Evolutionary conservation across 2,888 invertebrate genomes (phyloP).

Genomic region (Oligia strigilis): DNA sequence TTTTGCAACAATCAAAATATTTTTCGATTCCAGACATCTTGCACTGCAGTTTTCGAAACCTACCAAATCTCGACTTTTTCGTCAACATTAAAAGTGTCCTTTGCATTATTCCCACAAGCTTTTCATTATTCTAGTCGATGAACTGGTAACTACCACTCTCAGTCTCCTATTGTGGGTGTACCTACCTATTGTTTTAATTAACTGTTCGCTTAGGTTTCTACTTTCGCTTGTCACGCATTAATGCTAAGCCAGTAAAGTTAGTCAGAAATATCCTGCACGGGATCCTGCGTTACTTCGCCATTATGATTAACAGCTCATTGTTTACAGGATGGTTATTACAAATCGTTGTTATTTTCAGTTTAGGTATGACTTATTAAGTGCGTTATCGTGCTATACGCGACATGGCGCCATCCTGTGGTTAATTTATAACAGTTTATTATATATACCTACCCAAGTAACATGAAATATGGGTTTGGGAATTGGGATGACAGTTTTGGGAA

Average conservation of each 20-base stretch:
- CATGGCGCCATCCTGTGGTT: neutral
- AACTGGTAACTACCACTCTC: constrained; percentile 6
- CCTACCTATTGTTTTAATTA: neutral
- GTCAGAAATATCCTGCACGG: neutral
- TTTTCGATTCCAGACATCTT: neutral
- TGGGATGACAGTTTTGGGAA: neutral
- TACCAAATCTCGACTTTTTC: neutral
- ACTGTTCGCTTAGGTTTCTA: constrained; percentile 14
- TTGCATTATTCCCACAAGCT: neutral
- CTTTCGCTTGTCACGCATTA: constrained; percentile 42
- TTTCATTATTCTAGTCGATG: neutral
- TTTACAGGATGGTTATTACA: constrained; percentile 29
- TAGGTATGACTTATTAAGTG: constrained; percentile 19
- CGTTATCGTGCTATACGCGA: constrained; percentile 11
- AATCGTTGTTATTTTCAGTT: constrained; percentile 27
- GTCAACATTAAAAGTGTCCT: neutral
- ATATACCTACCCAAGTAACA: neutral
- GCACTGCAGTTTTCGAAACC: neutral
- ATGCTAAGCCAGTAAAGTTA: constrained; percentile 8
- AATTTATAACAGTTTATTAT: constrained; percentile 12
- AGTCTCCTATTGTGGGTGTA: constrained; percentile 17
- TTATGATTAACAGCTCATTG: constrained; percentile 30
- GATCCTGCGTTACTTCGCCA: constrained; percentile 9
- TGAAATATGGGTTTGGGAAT: neutral
- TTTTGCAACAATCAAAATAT: constrained; percentile 5